Conservation (phyloP, 1,140 invertebrate species). For the Planococcus citri region DNA sequence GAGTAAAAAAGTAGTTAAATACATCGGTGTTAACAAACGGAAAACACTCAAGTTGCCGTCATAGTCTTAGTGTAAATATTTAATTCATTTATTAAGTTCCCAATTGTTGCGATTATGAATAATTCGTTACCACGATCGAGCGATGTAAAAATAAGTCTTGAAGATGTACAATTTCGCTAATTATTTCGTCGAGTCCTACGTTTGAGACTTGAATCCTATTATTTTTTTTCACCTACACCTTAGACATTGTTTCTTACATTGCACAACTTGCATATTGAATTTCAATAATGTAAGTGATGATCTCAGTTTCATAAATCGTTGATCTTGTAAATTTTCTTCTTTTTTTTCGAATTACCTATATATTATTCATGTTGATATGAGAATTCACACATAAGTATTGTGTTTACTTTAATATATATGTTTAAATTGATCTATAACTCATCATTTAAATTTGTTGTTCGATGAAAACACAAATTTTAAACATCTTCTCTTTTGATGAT, state of each 20-base stretch:
- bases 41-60: not conserved
- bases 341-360: too few species aligned
- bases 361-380: too few species aligned
- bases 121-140: not conserved
- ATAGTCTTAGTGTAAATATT: not conserved
- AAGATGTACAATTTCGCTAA: not conserved
- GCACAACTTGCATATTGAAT: not conserved
- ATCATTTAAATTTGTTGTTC: too few species aligned
- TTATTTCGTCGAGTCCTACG: not conserved
- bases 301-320: conserved; percentile 1
- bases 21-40: not conserved
- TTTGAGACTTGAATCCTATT: not conserved
- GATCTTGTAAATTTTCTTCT: not conserved
- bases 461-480: too few species aligned
- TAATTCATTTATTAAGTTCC: not conserved
- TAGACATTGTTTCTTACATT: not conserved
- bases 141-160: not conserved
- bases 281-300: not conserved
- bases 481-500: too few species aligned
- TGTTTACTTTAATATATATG: too few species aligned
- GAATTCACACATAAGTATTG: too few species aligned
- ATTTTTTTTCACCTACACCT: not conserved
- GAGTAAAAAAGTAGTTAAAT: not conserved
- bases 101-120: not conserved
- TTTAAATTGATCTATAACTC: not conserved